Base-by-base conservation (phyloP, 1,140 invertebrate species). In the Dendroctonus valens region DNA sequence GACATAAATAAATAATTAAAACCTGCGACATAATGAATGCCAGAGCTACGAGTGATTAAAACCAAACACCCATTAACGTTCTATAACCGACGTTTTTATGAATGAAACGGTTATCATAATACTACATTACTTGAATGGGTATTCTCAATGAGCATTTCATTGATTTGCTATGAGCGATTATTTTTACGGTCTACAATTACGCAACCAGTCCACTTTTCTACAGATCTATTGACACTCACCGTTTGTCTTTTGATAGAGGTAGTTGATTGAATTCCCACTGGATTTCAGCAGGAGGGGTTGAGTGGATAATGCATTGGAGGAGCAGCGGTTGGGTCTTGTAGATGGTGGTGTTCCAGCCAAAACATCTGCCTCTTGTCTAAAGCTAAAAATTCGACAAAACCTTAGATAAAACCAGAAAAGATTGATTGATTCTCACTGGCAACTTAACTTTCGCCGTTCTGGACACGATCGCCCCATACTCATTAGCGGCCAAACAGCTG, bases 281-380 rank as follows among this genome's bases (percentile, higher is more conserved):
- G 59, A 77, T 70, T 65, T 72, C 64, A 65, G 74, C 76, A 54
- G 67, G 51, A 59, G 76, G 76, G 58, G 59, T 68, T 9, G 76
- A 77, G 55, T 75, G 70, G 48, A 75, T 68, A 52, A 71, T 70
- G 62, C 76, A 77, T 11, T 69, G 71, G 39, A 77, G 67, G 44
- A 75, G 58, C 38, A 70, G 57, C 14, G 73, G 73, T 68, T 76
- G 75, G 51, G 63, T 59, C 68, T 75, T 70, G 9, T 59, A 15
- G 42, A 74, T 65, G 8, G 64, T 73, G 48, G 68, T 12, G 59
- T 74, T 69, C 64, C 52, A 37, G 69, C 60, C 51, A 68, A 60
- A 50, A 70, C 57, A 6, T 49, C 53, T 42, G 75, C 72, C 41
- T 77, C 71, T 64, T 63, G 51, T 70, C 71, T 41, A 77, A 65